Evolutionary conservation across 2,888 invertebrate genomes (phyloP), one percentile per base, ranked within the genome.

Genomic region (Neocrepidodera transversa): DNA sequence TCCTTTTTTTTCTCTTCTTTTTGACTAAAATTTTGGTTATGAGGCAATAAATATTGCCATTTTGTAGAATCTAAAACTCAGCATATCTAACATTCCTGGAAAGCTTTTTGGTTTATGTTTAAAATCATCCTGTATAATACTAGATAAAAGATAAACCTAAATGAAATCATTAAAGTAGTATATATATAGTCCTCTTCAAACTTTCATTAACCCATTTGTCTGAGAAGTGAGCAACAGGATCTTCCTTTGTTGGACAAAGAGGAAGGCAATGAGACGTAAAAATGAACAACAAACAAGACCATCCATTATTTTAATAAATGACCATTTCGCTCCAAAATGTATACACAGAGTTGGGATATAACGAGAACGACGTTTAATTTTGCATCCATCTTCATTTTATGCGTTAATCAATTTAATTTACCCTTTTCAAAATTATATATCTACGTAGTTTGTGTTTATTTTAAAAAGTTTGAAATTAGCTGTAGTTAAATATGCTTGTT

Each of bases 241-340:
- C 40, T 40, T 40, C 36, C 36, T 11, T 36, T 36, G 36, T 36
- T 8, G 36, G 13, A 16, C 40, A 18, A 40, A 40, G 40, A 40
- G 40, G 40, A 18, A 18, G 6, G 40, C 16, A 40, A 40, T 40
- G 40, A 17, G 40, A 18, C 17, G 40, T 40, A 40, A 40, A 40
- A 40, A 40, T 40, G 40, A 40, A 40, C 16, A 40, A 40, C 40
- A 17, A 16, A n/a, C n/a, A n/a, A n/a, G 18, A 40, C 40, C 40
- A 40, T 40, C 40, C 40, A 40, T 40, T 40, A 40, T 40, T 18
- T 40, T 40, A 40, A 40, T 40, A 40, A 40, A 40, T 40, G 40
- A 16, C 28, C 28, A 28, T 28, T 10, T 28, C 28, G 8, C 28
- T 28, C 28, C n/a, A 28, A 18, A 40, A 16, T 40, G 40, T 40